Conservation (phyloP, 2,888 invertebrate genomes). For the Strigamia maritima region DNA sequence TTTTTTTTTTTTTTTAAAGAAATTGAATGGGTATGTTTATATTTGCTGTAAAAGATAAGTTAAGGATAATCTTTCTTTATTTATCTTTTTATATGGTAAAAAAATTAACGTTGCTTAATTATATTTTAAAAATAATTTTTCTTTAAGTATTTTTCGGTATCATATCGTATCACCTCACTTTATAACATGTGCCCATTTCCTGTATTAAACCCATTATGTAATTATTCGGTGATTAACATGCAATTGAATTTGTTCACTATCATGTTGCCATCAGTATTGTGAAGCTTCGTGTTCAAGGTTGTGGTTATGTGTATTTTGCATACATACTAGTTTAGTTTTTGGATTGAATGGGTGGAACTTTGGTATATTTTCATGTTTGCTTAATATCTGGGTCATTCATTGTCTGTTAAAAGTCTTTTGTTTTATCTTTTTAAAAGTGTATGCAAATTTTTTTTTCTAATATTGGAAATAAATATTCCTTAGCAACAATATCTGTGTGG, state of each 20-base stretch:
- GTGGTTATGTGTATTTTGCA: neutral
- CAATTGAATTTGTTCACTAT: neutral
- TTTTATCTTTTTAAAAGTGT: conserved; percentile 9
- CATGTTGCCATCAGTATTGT: neutral
- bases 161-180: neutral
- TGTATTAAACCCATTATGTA: conserved; percentile 7
- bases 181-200: neutral
- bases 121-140: too few relatives aligned
- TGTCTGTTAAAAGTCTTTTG: neutral
- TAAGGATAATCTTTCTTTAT: neutral
- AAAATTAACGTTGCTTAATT: too few relatives aligned
- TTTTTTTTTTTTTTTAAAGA: neutral
- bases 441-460: neutral
- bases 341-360: neutral
- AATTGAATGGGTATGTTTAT: neutral
- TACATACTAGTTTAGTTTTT: neutral
- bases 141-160: neutral
- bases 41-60: neutral
- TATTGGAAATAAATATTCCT: neutral
- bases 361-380: neutral
- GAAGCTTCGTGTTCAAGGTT: conserved; percentile 16
- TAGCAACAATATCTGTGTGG: conserved; percentile 4
- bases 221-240: conserved; percentile 21
- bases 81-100: too few relatives aligned
- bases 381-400: neutral